These are phyloP conservation scores for Hypothenemus hampei DNA, from an alignment of 1,140 invertebrate genomes.

Conservation along the genomic window DNA sequence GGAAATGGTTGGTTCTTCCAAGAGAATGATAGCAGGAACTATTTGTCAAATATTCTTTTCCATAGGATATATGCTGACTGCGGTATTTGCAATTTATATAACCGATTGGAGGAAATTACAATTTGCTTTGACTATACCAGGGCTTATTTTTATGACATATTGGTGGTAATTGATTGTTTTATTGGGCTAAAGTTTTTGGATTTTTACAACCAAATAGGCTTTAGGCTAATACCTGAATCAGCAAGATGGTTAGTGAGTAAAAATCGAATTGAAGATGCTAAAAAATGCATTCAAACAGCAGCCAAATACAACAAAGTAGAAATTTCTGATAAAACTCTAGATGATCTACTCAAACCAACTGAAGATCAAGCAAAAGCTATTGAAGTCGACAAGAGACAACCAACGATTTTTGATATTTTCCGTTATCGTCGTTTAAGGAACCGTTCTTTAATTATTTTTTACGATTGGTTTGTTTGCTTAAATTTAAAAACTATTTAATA, in stretches of 20 bases:
- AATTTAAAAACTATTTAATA: too few species aligned
- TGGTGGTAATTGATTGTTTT: conserved; percentile 59
- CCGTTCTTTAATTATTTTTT: conserved; percentile 69
- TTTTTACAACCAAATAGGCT: conserved; percentile 11
- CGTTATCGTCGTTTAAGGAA: conserved; percentile 64
- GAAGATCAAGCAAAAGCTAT: conserved; percentile 17
- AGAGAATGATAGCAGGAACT: conserved; percentile 68
- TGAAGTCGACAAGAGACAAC: conserved; percentile 36
- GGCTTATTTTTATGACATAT: conserved; percentile 66
- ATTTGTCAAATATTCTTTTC: conserved; percentile 76
- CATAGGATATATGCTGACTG: conserved; percentile 66
- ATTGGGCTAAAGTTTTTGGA: not conserved
- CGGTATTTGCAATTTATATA: conserved; percentile 66
- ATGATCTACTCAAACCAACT: conserved; percentile 48
- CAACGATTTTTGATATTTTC: conserved; percentile 64
- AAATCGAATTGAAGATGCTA: conserved; percentile 65
- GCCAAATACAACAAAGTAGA: conserved; percentile 63
- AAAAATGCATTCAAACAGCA: conserved; percentile 61
- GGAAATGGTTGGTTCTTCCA: conserved; percentile 75
- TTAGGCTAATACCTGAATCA: conserved; percentile 76
- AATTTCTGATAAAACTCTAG: conserved; percentile 52
- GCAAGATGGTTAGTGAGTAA: conserved; percentile 75
- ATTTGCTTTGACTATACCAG: conserved; percentile 65
- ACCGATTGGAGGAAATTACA: conserved; percentile 71
- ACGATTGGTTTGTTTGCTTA: conserved; percentile 59